Conservation (phyloP, 2,113 vertebrate genomes). For the Nansenia antarctica region DNA sequence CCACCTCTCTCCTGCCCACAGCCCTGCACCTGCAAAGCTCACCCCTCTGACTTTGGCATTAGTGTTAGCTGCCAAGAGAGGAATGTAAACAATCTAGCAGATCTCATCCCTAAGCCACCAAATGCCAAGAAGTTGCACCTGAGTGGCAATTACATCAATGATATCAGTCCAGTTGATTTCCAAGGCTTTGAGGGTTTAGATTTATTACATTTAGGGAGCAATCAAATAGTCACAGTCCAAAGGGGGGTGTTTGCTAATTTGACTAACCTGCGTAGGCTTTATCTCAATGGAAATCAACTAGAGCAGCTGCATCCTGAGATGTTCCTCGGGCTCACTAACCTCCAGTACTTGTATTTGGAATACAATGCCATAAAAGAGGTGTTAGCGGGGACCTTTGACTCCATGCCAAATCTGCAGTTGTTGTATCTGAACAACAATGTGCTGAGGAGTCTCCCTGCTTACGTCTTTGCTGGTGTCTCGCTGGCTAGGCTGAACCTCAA, state of each 20-base stretch:
- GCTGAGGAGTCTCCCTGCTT: constrained; percentile 90
- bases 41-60: constrained; percentile 94
- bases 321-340: constrained; percentile 91
- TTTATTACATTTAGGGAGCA: constrained; percentile 94
- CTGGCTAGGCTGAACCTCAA: constrained; percentile 92
- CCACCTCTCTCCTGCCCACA: constrained; percentile 88
- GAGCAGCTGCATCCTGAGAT: constrained; percentile 94
- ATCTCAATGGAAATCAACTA: constrained; percentile 95
- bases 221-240: constrained; percentile 86
- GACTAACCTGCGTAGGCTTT: constrained; percentile 92
- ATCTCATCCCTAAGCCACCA: constrained; percentile 86
- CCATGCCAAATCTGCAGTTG: constrained; percentile 93
- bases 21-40: constrained; percentile 92
- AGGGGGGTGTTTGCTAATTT: constrained; percentile 93
- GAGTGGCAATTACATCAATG: constrained; percentile 92
- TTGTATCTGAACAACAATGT: constrained; percentile 97
- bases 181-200: constrained; percentile 93
- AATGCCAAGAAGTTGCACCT: constrained; percentile 96
- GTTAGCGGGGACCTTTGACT: constrained; percentile 92
- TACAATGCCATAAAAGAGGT: constrained; percentile 98
- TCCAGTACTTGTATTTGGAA: constrained; percentile 97
- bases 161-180: constrained; percentile 87
- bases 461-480: constrained; percentile 90
- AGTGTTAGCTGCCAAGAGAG: constrained; percentile 96
- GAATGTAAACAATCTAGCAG: constrained; percentile 86